Percentiles rank a stretch among this genome's conserved stretches.
Evolutionary conservation across 2,113 vertebrate species (phyloP).

Genomic region (Felis catus): F.catus_Fca126_mat1.0 CM031420.1:49217001-49217500

Average conservation of each 20-base stretch:
- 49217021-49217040: background rate
- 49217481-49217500: background rate
- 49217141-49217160: background rate
- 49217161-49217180: background rate
- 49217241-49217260: background rate
- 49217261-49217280: background rate
- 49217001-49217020: background rate
- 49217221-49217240: background rate
- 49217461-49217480: background rate
- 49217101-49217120: background rate
- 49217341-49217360: background rate
- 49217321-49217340: background rate
- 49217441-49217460: background rate
- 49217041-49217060: background rate
- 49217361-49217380: background rate
- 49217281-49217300: background rate
- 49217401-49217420: background rate
- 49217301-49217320: background rate
- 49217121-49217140: background rate
- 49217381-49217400: background rate
- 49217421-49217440: background rate
- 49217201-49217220: background rate
- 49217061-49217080: slow-evolving; percentile 18
- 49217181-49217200: background rate
- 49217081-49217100: background rate